Percentiles rank a stretch among this genome's conserved stretches.
Conservation (phyloP, 2,888 invertebrate genomes). For the Chaetoderma sp. region DNA sequence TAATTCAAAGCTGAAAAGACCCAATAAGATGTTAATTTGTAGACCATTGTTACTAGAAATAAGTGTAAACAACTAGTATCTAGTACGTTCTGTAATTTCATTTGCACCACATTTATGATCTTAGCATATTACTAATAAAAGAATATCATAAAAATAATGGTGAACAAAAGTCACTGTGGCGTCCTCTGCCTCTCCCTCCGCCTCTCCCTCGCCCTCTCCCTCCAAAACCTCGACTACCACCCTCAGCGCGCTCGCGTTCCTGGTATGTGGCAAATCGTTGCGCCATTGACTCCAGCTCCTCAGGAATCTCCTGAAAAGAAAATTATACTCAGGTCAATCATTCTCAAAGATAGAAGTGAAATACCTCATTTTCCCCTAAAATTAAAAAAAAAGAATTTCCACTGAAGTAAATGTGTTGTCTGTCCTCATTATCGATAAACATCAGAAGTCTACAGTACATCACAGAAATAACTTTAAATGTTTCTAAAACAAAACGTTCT, state of each 20-base stretch:
- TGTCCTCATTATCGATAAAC: too few species aligned
- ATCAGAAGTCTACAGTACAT: not conserved
- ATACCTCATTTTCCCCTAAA: constrained; percentile 6
- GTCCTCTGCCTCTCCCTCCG: constrained; percentile 35
- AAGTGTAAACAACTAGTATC: too few species aligned
- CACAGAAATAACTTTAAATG: not conserved
- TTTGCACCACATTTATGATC: too few species aligned
- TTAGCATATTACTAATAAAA: too few species aligned
- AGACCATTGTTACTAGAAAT: too few species aligned
- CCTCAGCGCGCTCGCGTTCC: constrained; percentile 49
- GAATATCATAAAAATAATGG: too few species aligned
- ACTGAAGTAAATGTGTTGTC: not conserved
- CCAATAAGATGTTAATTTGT: too few species aligned
- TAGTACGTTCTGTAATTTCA: too few species aligned
- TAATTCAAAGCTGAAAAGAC: too few species aligned
- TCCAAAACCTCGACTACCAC: constrained; percentile 69
- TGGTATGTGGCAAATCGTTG: constrained; percentile 75
- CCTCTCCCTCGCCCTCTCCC: constrained; percentile 37
- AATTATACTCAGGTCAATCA: not conserved
- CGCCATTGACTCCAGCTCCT: constrained; percentile 82
- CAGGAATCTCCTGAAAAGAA: constrained; percentile 78
- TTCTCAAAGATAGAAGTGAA: constrained; percentile 6
- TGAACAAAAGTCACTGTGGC: too few species aligned
- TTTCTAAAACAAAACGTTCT: too few species aligned
- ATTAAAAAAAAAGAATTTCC: not conserved